Evolutionary conservation across 2,113 vertebrate species (phyloP).

Genomic region (Laticauda colubrina): DNA sequence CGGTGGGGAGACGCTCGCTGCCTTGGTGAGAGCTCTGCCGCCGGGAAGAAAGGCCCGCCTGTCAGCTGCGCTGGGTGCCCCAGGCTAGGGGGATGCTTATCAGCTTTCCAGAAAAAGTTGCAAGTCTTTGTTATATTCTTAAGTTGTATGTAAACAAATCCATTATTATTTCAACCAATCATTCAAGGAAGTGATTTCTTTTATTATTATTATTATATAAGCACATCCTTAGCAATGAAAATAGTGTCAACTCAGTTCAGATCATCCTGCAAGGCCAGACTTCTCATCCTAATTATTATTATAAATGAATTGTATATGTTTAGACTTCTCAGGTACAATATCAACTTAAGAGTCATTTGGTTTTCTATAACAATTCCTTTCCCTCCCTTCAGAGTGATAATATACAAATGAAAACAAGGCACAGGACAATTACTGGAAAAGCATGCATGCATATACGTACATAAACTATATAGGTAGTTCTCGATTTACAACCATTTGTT

Average conservation of each 20-base stretch:
- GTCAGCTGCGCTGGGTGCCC: too few species aligned
- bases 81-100: background rate
- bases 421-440: background rate
- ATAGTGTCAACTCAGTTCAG: background rate
- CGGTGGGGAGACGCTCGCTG: too few species aligned
- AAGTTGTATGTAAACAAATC: background rate
- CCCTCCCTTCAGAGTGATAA: background rate
- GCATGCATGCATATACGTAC: background rate
- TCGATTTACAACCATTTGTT: background rate
- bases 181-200: background rate
- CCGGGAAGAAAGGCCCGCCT: too few species aligned
- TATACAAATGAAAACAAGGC: background rate
- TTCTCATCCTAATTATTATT: background rate
- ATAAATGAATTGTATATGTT: background rate
- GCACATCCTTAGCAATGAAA: background rate
- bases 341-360: background rate
- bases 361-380: background rate
- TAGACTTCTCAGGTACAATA: background rate
- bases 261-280: background rate
- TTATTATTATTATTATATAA: background rate
- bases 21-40: too few species aligned
- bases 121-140: conserved; percentile 30
- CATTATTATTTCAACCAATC: background rate
- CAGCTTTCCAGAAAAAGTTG: conserved; percentile 17
- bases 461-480: background rate